Evolutionary conservation across 2,113 vertebrate genomes (phyloP).

Genomic region (Himantopus leucocephalus): DNA sequence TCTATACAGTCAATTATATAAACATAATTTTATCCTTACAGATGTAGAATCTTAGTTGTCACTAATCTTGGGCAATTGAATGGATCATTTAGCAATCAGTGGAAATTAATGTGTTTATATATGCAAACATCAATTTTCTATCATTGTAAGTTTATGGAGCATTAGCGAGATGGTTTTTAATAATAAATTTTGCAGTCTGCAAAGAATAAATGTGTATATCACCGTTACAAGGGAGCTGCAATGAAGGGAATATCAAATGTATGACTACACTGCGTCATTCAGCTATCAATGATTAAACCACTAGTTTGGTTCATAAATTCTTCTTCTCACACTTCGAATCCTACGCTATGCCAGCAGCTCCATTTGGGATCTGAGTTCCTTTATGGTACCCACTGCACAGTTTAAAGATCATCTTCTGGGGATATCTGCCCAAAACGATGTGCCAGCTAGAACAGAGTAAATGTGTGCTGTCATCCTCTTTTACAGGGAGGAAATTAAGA

Average conservation of each 20-base stretch:
- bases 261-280: background rate
- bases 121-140: conserved; percentile 4
- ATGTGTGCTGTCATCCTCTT: background rate
- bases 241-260: background rate
- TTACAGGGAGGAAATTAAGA: background rate
- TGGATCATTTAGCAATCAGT: background rate
- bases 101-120: conserved; percentile 21
- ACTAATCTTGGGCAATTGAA: background rate
- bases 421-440: background rate
- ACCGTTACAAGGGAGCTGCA: background rate
- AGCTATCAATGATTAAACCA: background rate
- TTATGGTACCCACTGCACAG: background rate
- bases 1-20: background rate
- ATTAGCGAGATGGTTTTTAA: background rate
- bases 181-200: background rate
- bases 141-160: background rate
- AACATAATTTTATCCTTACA: background rate
- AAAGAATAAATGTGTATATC: background rate
- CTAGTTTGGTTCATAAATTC: background rate
- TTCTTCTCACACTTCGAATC: background rate
- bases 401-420: background rate
- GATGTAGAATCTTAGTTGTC: background rate
- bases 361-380: background rate
- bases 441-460: background rate
- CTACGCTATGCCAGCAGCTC: background rate